phyloP scores from a whole-genome alignment of 2,797 vertebrate genomes.

The Halcyon leucocephala region DNA sequence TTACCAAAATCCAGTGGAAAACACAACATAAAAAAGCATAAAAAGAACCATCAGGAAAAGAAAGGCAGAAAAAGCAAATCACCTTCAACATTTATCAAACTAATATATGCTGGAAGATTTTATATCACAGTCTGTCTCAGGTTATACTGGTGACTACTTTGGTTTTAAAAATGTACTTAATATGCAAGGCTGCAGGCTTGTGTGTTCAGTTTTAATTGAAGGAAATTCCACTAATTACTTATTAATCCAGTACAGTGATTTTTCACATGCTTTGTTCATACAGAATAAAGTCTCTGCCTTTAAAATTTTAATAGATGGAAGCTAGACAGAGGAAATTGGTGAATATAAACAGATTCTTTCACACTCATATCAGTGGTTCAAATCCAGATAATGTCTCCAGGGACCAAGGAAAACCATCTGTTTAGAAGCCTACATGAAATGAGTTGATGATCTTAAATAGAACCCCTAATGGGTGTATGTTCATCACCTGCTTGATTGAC shows the following conservation, averaged over 20 bases:
- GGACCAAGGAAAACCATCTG: slow-evolving; percentile 49
- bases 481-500: slow-evolving; percentile 50
- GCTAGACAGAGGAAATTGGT: neutral
- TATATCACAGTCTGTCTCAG: neutral
- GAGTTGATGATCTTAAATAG: slow-evolving; percentile 47
- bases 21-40: neutral
- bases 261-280: slow-evolving; percentile 19
- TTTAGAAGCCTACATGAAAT: slow-evolving; percentile 43
- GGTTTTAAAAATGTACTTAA: slow-evolving; percentile 26
- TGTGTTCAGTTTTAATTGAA: slow-evolving; percentile 39
- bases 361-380: neutral
- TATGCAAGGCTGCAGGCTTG: slow-evolving; percentile 40
- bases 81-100: neutral
- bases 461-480: neutral
- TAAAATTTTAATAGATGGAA: slow-evolving; percentile 36
- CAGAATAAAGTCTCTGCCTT: slow-evolving; percentile 29
- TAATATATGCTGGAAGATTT: slow-evolving; percentile 3
- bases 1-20: neutral
- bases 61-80: neutral
- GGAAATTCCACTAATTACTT: slow-evolving; percentile 50
- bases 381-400: slow-evolving; percentile 15
- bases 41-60: neutral
- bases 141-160: neutral
- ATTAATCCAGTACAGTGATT: slow-evolving; percentile 26
- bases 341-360: slow-evolving; percentile 39